Evolutionary conservation across 2,797 vertebrate species (phyloP).

Genomic region (Lepus oiostolus): DNA sequence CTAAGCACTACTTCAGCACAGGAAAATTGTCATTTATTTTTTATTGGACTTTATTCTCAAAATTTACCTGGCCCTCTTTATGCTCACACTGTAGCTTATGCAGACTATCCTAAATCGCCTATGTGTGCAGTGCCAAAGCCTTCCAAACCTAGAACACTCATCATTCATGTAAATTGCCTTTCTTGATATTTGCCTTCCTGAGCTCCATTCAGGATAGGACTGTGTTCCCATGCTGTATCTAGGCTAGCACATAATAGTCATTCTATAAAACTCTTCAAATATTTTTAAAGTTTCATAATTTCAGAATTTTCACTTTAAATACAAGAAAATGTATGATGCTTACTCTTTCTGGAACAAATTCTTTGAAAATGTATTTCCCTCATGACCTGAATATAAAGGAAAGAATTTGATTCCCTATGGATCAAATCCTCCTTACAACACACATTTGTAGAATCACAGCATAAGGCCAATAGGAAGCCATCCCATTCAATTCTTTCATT

Average conservation of each 20-base stretch:
- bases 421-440: background rate
- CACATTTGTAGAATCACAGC: background rate
- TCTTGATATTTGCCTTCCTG: background rate
- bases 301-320: conserved; percentile 46
- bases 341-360: background rate
- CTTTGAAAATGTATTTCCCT: background rate
- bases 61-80: background rate
- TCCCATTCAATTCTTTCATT: background rate
- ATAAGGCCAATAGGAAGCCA: background rate
- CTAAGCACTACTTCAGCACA: background rate
- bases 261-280: background rate
- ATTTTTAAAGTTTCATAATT: background rate
- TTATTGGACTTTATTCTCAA: background rate
- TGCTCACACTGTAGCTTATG: background rate
- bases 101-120: background rate
- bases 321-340: background rate
- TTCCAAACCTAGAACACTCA: background rate
- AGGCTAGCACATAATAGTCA: background rate
- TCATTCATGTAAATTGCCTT: background rate
- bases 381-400: background rate
- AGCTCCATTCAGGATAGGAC: background rate
- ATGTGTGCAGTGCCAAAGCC: background rate
- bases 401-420: background rate
- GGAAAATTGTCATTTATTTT: background rate
- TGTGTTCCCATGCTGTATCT: background rate